A percentile compares a stretch with the other conserved stretches of the same genome.
Conservation (phyloP, 2,113 vertebrate species). For the Menidia beryllina region DNA sequence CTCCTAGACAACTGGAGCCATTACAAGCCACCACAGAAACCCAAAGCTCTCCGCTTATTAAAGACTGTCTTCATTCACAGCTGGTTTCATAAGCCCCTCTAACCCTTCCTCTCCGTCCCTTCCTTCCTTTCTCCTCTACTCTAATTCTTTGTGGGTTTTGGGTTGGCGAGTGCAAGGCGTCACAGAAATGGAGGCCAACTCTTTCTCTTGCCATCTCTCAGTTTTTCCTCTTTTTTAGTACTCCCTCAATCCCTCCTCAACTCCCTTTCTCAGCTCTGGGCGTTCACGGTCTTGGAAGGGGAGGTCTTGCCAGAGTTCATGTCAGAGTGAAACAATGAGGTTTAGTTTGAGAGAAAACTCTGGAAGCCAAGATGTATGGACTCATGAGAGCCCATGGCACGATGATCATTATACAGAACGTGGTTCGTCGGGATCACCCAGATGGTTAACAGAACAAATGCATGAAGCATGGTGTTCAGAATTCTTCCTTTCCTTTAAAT, state of each 20-base stretch:
- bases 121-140: conserved; percentile 47
- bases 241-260: conserved; percentile 33
- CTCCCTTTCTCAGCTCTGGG: conserved; percentile 44
- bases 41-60: conserved; percentile 66
- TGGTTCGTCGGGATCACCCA: conserved; percentile 55
- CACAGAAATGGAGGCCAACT: conserved; percentile 55
- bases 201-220: conserved; percentile 25
- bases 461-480: conserved; percentile 3
- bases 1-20: conserved; percentile 78
- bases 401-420: conserved; percentile 49
- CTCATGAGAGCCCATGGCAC: conserved; percentile 44
- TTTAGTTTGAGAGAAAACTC: conserved; percentile 56
- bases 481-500: conserved; percentile 33
- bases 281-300: conserved; percentile 33
- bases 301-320: conserved; percentile 52
- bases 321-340: conserved; percentile 59
- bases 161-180: conserved; percentile 53
- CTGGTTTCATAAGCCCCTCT: conserved; percentile 64
- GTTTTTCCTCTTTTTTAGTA: conserved; percentile 30
- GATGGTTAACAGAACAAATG: conserved; percentile 41
- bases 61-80: conserved; percentile 61
- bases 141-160: conserved; percentile 74
- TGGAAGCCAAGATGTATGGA: conserved; percentile 57
- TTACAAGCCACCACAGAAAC: conserved; percentile 73
- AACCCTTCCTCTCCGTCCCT: conserved; percentile 42